Conservation (phyloP, 2,888 invertebrate genomes). For the Malthinus seriepunctatus region DNA sequence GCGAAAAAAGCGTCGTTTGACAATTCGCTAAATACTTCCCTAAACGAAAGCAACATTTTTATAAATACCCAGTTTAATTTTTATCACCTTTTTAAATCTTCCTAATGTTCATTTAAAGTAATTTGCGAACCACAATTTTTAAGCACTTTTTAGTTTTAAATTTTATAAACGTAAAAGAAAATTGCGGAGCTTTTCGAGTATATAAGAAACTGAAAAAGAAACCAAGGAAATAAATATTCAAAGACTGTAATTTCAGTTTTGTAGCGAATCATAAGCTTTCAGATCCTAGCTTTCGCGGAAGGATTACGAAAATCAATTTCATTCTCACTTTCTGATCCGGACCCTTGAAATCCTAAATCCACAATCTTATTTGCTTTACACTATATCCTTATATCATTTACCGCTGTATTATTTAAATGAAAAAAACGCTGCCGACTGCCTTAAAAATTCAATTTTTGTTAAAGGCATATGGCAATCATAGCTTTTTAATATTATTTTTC, state of each 20-base stretch:
- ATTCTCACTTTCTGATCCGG: constrained; percentile 38
- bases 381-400: constrained; percentile 23
- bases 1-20: too few species aligned
- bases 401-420: constrained; percentile 27
- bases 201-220: constrained; percentile 18
- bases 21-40: background rate
- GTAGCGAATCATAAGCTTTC: constrained; percentile 29
- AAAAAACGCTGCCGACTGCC: constrained; percentile 12
- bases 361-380: constrained; percentile 35
- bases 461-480: constrained; percentile 19
- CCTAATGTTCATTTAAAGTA: constrained; percentile 11
- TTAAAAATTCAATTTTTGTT: constrained; percentile 18
- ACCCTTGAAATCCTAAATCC: constrained; percentile 32
- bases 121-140: constrained; percentile 10
- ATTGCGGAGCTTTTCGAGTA: constrained; percentile 13
- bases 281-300: constrained; percentile 27
- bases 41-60: too few species aligned
- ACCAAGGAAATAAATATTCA: constrained; percentile 29
- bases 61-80: background rate
- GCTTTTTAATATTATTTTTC: constrained; percentile 2
- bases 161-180: constrained; percentile 15
- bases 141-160: constrained; percentile 9
- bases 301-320: constrained; percentile 40
- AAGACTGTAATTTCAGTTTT: constrained; percentile 29
- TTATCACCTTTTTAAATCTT: constrained; percentile 2